Evolutionary conservation across 1,140 invertebrate genomes (phyloP).

Genomic region (Leptopilina clavipes): DNA sequence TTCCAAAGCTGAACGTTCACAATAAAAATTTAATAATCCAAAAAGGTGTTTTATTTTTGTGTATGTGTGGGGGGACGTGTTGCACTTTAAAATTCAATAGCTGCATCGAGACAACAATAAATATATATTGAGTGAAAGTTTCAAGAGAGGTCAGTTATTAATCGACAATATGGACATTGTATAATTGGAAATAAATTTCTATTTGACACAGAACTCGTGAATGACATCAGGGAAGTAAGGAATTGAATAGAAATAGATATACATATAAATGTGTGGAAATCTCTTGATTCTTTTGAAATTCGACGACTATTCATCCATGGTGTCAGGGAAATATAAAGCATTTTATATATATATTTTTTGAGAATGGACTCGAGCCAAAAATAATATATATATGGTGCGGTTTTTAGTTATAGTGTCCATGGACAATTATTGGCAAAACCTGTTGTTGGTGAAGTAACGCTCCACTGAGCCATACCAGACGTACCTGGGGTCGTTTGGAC

Average conservation of each 20-base stretch:
- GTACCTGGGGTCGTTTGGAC: constrained; percentile 25
- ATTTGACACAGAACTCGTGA: constrained; percentile 9
- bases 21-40: too few relatives aligned
- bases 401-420: background rate
- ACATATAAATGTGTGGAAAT: background rate
- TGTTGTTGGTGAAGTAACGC: constrained; percentile 27
- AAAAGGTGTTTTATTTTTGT: too few relatives aligned
- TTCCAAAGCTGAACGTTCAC: too few relatives aligned
- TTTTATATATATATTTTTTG: background rate
- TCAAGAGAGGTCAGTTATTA: constrained; percentile 3
- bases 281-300: constrained; percentile 21
- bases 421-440: constrained; percentile 34
- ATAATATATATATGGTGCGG: background rate
- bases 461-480: constrained; percentile 31
- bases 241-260: background rate
- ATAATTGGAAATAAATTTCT: constrained; percentile 23
- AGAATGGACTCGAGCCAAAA: background rate
- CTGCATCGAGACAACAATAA: too few relatives aligned
- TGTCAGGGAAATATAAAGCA: background rate
- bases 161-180: background rate
- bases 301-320: background rate
- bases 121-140: background rate
- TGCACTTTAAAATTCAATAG: too few relatives aligned
- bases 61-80: too few relatives aligned
- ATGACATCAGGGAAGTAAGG: background rate